Percentiles rank a stretch among this genome's conserved stretches.
phyloP scores from a whole-genome alignment of 2,113 vertebrate genomes.

The Hemichromis elongatus region DNA sequence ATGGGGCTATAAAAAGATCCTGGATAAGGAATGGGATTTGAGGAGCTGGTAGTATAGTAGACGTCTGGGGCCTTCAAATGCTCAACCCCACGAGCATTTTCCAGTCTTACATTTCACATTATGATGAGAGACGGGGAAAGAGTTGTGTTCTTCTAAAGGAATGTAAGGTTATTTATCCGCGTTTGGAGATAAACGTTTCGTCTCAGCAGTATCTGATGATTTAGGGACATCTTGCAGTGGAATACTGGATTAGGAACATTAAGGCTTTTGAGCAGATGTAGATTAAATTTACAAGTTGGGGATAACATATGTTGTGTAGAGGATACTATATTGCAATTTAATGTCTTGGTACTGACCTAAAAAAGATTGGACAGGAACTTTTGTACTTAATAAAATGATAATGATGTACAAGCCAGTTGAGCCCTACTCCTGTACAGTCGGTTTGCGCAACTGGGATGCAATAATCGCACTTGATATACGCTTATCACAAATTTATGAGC shows the following conservation, averaged over 20 bases:
- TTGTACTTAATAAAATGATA: not conserved
- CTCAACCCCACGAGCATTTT: not conserved
- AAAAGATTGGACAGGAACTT: not conserved
- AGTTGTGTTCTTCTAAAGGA: not conserved
- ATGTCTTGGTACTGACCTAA: not conserved
- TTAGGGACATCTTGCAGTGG: not conserved
- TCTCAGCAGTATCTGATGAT: not conserved
- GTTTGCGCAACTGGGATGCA: not conserved
- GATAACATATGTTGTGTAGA: not conserved
- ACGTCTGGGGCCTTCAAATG: not conserved
- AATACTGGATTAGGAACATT: not conserved
- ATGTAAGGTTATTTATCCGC: not conserved
- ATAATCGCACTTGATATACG: not conserved
- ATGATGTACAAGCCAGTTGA: not conserved
- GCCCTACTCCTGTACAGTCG: not conserved
- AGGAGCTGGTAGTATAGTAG: not conserved
- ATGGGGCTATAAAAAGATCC: constrained; percentile 45
- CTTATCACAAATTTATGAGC: not conserved
- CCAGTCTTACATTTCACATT: not conserved
- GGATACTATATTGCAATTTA: not conserved
- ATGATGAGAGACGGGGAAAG: not conserved
- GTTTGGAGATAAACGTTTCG: not conserved
- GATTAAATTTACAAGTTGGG: not conserved
- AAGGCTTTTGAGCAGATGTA: not conserved
- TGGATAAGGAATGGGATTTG: not conserved